These are phyloP conservation scores for Apodemia zela DNA, from an alignment of 2,888 invertebrate species.

Conservation along the genomic window DNA sequence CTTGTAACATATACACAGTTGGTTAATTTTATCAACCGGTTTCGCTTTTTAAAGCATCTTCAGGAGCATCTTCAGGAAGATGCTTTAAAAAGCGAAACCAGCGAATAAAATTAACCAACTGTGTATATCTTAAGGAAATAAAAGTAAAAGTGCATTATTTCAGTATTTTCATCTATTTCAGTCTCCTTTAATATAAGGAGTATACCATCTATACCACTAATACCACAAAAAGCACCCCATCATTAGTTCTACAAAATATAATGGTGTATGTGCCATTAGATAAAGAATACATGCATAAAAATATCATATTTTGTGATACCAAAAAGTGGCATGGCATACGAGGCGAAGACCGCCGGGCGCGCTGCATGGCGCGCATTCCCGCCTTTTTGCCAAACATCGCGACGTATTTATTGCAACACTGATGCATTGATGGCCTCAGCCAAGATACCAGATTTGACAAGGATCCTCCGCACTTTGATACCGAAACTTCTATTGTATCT, in stretches of 20 bases:
- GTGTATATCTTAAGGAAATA: too few species aligned
- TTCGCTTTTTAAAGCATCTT: too few species aligned
- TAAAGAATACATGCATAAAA: conserved; percentile 32
- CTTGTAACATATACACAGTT: too few species aligned
- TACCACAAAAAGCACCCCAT: neutral
- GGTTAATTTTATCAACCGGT: too few species aligned
- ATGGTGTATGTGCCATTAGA: conserved; percentile 23
- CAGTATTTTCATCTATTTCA: too few species aligned
- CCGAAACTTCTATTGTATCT: conserved; percentile 60
- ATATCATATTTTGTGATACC: conserved; percentile 48
- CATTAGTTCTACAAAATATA: conserved; percentile 19
- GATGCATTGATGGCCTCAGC: conserved; percentile 45
- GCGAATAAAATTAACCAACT: too few species aligned
- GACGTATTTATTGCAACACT: conserved; percentile 72
- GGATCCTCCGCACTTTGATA: conserved; percentile 59
- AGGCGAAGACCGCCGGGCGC: conserved; percentile 63
- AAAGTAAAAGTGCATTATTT: too few species aligned
- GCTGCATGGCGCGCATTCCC: conserved; percentile 55
- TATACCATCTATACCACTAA: neutral
- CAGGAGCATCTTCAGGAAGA: too few species aligned
- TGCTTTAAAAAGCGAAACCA: too few species aligned
- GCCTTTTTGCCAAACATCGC: conserved; percentile 62
- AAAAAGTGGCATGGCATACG: conserved; percentile 57
- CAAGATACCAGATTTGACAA: conserved; percentile 66
- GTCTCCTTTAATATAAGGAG: too few species aligned